Conservation (phyloP, 2,797 vertebrate species). For the Anguilla obscura region DNA sequence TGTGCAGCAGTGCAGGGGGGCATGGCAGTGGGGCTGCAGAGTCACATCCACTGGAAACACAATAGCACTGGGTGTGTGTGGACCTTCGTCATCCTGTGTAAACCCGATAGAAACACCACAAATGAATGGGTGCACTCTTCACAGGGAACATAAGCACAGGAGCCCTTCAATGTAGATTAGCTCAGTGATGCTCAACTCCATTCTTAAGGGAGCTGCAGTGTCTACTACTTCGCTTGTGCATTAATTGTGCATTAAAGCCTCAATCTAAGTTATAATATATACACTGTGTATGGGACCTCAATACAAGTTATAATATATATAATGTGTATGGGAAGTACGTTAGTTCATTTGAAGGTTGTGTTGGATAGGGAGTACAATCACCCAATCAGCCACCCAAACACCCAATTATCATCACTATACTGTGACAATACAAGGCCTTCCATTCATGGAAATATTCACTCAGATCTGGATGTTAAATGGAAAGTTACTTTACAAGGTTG, state of each 20-base stretch:
- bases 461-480: neutral
- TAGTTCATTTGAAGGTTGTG: neutral
- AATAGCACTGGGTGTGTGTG: neutral
- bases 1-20: neutral
- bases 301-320: neutral
- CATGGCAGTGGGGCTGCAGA: neutral
- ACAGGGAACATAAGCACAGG: neutral
- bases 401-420: neutral
- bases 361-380: neutral
- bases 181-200: neutral
- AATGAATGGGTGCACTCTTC: neutral
- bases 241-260: neutral
- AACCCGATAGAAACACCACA: neutral
- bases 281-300: neutral
- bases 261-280: neutral
- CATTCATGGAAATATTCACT: slow-evolving; percentile 46
- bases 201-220: neutral
- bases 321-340: neutral
- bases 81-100: neutral
- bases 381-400: neutral
- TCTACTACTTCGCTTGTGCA: neutral
- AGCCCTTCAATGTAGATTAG: neutral
- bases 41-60: slow-evolving; percentile 12
- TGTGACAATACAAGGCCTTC: slow-evolving; percentile 49
- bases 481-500: neutral